Base-by-base conservation (phyloP, 2,113 vertebrate genomes). In the Pongo abelii region DNA sequence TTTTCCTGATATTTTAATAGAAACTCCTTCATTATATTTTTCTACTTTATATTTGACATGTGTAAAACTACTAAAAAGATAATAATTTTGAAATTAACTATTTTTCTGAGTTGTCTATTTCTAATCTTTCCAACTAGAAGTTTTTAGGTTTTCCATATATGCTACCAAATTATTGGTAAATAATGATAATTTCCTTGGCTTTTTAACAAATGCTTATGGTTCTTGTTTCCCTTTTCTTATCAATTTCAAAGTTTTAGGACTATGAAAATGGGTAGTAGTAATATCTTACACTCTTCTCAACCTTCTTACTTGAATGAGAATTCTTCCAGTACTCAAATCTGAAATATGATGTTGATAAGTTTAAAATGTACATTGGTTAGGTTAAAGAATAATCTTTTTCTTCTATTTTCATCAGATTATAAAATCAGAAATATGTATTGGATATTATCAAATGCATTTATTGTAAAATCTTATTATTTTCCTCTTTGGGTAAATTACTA, bases 401-500 rank as follows among this genome's bases (percentile, higher is more conserved):
- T 25, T 9, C 6, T 75, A 38, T 69, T 70, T 95, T 50, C 55
- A 30, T 88, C 75, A 84, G 20, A 78, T 61, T 84, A 59, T 90
- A 89, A 90, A 93, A 93, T 64, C 14, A 84, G 32, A 79, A 95
- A 91, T 83, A 43, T 1, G 61, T 52, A 59, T 46, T 84, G 43
- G 70, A 38, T 84, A 93, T 77, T 91, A 91, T 48, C 18, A 38
- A 93, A 43, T 77, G 48, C 14, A 78, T 72, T 70, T 64, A 88
- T 72, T 61, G 3, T 5, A 88, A 96, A 96, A 79, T 84, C 50
- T 52, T 91, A 84, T 83, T 17, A 72, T 84, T 94, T 79, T 88
- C 4, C 64, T 75, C 32, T 80, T 74, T 84, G 35, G 20, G 46
- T 93, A 25, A 85, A 81, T 22, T 81, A 67, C 11, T 72, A 27